Percentiles rank a stretch among this genome's conserved stretches.
phyloP scores from a whole-genome alignment of 2,113 vertebrate species.

The Rattus norvegicus region DNA sequence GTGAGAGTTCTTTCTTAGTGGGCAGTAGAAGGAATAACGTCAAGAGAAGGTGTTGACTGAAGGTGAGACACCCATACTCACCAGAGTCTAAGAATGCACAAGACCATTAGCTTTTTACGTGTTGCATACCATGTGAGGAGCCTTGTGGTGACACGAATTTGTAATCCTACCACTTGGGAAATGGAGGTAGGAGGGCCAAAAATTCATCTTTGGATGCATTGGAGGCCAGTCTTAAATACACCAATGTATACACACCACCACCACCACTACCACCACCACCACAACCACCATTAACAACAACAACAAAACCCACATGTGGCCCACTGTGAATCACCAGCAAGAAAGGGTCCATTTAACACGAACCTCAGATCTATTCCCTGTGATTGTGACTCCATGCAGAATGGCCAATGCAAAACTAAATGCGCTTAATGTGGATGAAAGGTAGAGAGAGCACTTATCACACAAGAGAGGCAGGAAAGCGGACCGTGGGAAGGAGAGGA shows the following conservation, averaged over 20 bases:
- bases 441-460: neutral
- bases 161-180: neutral
- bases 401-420: neutral
- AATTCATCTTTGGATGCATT: neutral
- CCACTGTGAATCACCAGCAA: neutral
- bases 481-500: too few relatives aligned
- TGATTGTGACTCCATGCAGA: neutral
- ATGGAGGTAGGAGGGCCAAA: neutral
- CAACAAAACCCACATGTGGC: neutral
- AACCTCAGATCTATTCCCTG: neutral
- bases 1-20: neutral
- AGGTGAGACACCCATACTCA: neutral
- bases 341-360: neutral
- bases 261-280: neutral
- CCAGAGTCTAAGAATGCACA: neutral
- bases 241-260: neutral
- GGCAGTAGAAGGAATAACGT: rapidly evolving
- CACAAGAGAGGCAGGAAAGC: neutral
- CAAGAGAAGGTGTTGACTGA: neutral
- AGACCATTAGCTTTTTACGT: neutral
- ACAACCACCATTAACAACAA: too few relatives aligned
- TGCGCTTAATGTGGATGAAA: neutral
- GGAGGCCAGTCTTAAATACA: neutral
- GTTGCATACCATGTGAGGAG: neutral
- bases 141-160: neutral